Evolutionary conservation across 2,888 invertebrate genomes (phyloP).

Genomic region (Ophion ellenae): DNA sequence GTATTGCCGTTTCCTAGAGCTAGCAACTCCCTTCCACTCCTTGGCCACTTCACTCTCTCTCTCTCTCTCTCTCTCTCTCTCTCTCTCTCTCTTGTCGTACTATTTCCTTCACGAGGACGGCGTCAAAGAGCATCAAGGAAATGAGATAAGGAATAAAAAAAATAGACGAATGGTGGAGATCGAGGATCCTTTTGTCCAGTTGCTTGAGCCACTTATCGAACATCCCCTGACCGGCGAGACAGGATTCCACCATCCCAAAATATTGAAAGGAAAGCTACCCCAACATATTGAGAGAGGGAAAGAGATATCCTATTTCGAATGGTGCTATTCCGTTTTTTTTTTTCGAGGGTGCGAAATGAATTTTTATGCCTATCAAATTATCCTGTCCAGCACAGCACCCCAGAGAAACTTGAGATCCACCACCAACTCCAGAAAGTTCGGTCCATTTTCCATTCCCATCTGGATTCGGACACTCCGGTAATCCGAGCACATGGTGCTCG

Average conservation of each 20-base stretch:
- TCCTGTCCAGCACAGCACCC: conserved; percentile 73
- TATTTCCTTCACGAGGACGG: conserved; percentile 34
- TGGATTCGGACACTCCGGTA: conserved; percentile 35
- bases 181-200: conserved; percentile 55
- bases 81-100: conserved; percentile 8
- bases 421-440: conserved; percentile 24
- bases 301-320: conserved; percentile 31
- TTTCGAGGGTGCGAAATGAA: conserved; percentile 72
- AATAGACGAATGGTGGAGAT: conserved; percentile 47
- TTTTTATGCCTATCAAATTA: conserved; percentile 78
- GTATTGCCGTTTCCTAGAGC: conserved; percentile 62
- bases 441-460: conserved; percentile 47
- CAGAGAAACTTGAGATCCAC: conserved; percentile 56
- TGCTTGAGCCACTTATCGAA: conserved; percentile 60
- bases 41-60: conserved; percentile 5
- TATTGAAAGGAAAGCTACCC: conserved; percentile 55
- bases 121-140: conserved; percentile 52
- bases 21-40: not conserved
- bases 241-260: conserved; percentile 33
- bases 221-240: conserved; percentile 53
- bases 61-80: not conserved
- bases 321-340: conserved; percentile 34
- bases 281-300: conserved; percentile 1
- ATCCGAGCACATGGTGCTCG: conserved; percentile 49
- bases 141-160: conserved; percentile 60